Conservation (phyloP, 2,113 vertebrate genomes). For the Globicephala melas region DNA sequence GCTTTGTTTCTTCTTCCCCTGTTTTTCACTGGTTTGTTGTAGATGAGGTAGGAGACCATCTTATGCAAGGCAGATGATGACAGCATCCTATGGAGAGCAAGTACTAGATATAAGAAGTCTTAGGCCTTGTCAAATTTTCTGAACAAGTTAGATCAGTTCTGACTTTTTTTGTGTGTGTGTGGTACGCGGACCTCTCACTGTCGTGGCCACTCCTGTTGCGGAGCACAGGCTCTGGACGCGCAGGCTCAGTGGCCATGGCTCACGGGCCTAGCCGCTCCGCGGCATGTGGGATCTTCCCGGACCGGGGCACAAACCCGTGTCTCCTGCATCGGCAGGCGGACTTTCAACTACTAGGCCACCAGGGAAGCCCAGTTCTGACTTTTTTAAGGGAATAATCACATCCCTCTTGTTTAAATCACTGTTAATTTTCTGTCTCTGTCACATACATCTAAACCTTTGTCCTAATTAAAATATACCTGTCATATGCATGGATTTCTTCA, state of each 20-base stretch:
- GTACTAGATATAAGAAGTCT: too few species aligned
- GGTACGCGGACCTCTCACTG: too few species aligned
- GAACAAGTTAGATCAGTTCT: neutral
- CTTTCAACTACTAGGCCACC: too few species aligned
- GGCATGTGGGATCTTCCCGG: too few species aligned
- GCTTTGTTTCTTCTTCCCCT: neutral
- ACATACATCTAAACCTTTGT: neutral
- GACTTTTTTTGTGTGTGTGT: neutral
- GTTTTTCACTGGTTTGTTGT: neutral
- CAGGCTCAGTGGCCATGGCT: too few species aligned
- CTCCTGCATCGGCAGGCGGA: too few species aligned
- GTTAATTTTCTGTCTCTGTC: neutral
- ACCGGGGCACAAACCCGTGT: too few species aligned
- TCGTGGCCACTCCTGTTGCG: fast-evolving
- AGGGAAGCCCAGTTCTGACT: neutral
- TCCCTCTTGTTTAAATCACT: neutral
- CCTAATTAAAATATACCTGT: neutral
- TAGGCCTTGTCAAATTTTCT: neutral
- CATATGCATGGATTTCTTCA: neutral
- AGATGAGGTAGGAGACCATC: neutral
- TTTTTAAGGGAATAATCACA: neutral
- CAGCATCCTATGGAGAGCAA: neutral
- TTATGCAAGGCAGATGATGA: neutral
- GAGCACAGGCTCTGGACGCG: too few species aligned
- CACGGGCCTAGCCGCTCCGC: too few species aligned